Conservation (phyloP, 2,797 vertebrate species). For the Cyclopterus lumpus region DNA sequence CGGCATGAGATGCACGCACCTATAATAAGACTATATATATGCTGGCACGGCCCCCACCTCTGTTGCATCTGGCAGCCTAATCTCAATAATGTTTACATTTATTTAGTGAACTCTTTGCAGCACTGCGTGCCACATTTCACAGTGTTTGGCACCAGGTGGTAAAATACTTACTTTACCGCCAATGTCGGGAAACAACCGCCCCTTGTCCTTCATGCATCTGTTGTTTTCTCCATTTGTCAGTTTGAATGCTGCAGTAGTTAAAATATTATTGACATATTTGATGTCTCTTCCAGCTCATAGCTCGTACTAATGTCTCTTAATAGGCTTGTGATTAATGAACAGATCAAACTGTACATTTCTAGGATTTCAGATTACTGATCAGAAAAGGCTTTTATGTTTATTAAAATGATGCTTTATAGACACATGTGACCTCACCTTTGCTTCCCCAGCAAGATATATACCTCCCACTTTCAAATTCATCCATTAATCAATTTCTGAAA, state of each 20-base stretch:
- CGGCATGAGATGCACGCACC: slow-evolving; percentile 8
- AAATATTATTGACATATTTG: background rate
- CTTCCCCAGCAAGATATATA: background rate
- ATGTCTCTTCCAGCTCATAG: background rate
- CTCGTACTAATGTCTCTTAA: background rate
- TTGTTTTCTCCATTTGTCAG: background rate
- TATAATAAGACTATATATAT: slow-evolving; percentile 53
- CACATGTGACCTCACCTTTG: background rate
- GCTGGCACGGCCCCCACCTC: slow-evolving; percentile 13
- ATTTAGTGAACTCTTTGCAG: slow-evolving; percentile 27
- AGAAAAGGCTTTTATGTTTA: background rate
- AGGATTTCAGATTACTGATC: background rate
- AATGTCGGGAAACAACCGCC: background rate
- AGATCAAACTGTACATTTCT: background rate
- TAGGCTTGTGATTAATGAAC: background rate
- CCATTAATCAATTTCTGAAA: background rate
- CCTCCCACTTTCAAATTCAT: background rate
- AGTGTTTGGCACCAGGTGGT: background rate
- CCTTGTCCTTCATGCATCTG: background rate
- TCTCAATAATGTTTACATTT: slow-evolving; percentile 43
- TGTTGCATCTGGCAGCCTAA: slow-evolving; percentile 21
- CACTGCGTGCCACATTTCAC: slow-evolving; percentile 19
- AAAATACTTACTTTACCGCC: background rate
- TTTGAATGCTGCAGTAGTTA: background rate
- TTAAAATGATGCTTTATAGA: background rate